Percentiles rank a stretch among this genome's conserved stretches.
Evolutionary conservation across 2,113 vertebrate genomes (phyloP).

Genomic region (Lophura nycthemera): DNA sequence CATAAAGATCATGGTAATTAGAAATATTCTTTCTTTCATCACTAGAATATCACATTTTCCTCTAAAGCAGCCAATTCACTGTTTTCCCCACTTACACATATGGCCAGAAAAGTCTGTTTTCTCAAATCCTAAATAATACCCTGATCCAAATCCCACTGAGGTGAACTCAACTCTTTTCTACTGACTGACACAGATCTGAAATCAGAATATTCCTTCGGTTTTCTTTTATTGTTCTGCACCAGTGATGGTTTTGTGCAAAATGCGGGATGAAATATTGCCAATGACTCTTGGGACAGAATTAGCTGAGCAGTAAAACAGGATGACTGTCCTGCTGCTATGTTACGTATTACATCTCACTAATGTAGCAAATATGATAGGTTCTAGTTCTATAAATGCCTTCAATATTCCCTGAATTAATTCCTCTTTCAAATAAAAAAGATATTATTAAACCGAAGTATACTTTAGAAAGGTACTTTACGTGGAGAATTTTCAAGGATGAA

Average conservation of each 20-base stretch:
- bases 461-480: not conserved
- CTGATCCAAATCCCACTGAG: slow-evolving; percentile 9
- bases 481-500: not conserved
- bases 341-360: not conserved
- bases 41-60: not conserved
- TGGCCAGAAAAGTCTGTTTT: not conserved
- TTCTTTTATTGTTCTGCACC: not conserved
- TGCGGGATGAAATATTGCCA: not conserved
- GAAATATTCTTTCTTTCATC: not conserved
- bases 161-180: not conserved
- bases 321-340: not conserved
- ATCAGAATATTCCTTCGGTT: not conserved
- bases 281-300: not conserved
- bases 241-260: slow-evolving; percentile 2
- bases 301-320: slow-evolving; percentile 1
- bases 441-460: not conserved
- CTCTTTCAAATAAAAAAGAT: slow-evolving; percentile 12
- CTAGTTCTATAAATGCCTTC: not conserved
- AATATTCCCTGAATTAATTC: slow-evolving; percentile 27
- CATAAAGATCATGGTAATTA: not conserved
- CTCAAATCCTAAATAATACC: slow-evolving; percentile 29
- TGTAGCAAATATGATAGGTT: not conserved
- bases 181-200: not conserved
- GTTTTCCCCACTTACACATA: not conserved
- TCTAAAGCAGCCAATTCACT: not conserved